Base-by-base conservation (phyloP, 1,140 invertebrate species). In the Physella acuta region DNA sequence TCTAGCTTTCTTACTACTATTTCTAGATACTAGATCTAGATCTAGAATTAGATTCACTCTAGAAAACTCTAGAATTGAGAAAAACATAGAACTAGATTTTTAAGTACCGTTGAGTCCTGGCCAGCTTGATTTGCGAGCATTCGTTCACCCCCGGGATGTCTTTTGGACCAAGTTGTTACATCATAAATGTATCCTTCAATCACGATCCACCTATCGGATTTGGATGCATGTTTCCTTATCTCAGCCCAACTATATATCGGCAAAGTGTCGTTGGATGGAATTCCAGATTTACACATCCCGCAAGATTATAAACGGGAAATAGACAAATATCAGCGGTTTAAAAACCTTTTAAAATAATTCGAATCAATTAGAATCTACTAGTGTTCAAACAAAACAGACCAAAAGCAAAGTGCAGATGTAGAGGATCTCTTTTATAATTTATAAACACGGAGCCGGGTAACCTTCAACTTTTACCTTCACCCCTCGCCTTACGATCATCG, bases 101-200 rank as follows among this genome's bases (percentile, higher is more conserved):
- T n/a, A n/a, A n/a, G 71, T 78, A 84, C 84, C 73, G 82, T 83
- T 24, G 82, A 82, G 70, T 85, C 83, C 70, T 85, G 77, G 33
- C 84, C 84, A 58, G 79, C 79, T 71, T 77, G 82, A 53, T 81
- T 76, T 11, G 72, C 71, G n/a, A 85, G 58, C 28, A 85, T 72
- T 67, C 75, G 74, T 17, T 73, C 75, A 26, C 84, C 84, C 14
- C 84, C 84, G 0, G 84, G 84, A 71, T 85, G 84, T 59, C 74
- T 80, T 61, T 78, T 78, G 17, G 71, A 69, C 77, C 80, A 85
- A 8, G 65, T 71, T 20, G 78, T 82, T 0, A 85, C 77, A 71
- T 85, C 76, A 68, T 84, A 85, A 53, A 85, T 80, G 63, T 74
- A 73, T 3, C 77, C 78, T 31, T 83, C 72, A 20, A 85, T 78